Conservation (phyloP, 2,797 vertebrate genomes). For the Macrochelys suwanniensis region DNA sequence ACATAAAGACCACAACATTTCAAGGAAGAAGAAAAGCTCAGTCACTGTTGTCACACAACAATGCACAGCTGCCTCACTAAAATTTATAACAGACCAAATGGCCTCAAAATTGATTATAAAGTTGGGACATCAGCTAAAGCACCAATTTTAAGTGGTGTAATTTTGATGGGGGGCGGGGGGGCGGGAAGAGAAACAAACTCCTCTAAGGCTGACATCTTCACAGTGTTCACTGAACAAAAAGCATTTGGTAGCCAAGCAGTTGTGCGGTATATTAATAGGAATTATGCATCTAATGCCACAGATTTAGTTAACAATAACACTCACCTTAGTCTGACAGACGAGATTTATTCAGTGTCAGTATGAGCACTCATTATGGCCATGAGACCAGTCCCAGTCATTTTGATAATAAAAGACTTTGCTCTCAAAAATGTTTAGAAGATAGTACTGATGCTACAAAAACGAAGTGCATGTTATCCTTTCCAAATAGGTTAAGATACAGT, state of each 20-base stretch:
- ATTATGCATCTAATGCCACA: slow-evolving; percentile 48
- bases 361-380: neutral
- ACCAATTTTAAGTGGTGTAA: slow-evolving; percentile 17
- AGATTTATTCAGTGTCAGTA: neutral
- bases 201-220: slow-evolving; percentile 48
- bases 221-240: slow-evolving; percentile 33
- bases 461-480: neutral
- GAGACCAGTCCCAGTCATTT: neutral
- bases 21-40: slow-evolving; percentile 44
- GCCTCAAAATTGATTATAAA: slow-evolving; percentile 49
- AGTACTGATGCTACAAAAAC: neutral
- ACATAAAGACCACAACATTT: slow-evolving; percentile 47
- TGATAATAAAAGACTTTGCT: neutral
- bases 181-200: slow-evolving; percentile 8
- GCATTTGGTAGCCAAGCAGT: slow-evolving; percentile 6
- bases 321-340: neutral
- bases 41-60: slow-evolving; percentile 51
- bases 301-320: slow-evolving; percentile 20
- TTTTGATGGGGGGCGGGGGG: slow-evolving; percentile 4
- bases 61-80: slow-evolving; percentile 48
- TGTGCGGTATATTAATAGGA: slow-evolving; percentile 29
- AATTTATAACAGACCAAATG: slow-evolving; percentile 65
- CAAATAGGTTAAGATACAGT: neutral
- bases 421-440: neutral
- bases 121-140: slow-evolving; percentile 42